These are phyloP conservation scores for Drosophila buzzatii DNA, from an alignment of 2,888 invertebrate genomes.

Conservation along the genomic window DNA sequence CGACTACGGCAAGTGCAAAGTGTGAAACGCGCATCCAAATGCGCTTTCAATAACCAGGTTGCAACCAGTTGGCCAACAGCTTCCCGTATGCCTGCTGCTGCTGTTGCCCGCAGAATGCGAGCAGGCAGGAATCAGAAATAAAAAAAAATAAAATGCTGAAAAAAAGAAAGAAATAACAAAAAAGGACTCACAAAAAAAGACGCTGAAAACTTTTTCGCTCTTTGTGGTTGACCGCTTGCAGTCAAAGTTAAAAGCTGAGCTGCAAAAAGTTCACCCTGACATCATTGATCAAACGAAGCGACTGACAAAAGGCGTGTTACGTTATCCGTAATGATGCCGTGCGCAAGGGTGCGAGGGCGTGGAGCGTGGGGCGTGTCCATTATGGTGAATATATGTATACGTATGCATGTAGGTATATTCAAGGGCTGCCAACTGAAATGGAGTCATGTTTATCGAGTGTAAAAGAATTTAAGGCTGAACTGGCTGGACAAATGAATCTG, in stretches of 20 bases:
- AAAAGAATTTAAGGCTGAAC: not conserved
- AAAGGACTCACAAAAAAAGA: not conserved
- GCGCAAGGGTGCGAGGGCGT: not conserved
- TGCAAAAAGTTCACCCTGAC: conserved; percentile 54
- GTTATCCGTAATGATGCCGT: conserved; percentile 48
- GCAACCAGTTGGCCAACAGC: conserved; percentile 22
- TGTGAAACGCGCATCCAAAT: conserved; percentile 50
- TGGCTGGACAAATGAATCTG: not conserved
- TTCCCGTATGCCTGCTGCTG: not conserved
- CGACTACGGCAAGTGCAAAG: conserved; percentile 51
- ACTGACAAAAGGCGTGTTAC: conserved; percentile 38
- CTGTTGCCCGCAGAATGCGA: not conserved
- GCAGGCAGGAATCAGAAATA: not conserved
- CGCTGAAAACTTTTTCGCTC: conserved; percentile 56
- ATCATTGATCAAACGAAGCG: conserved; percentile 61
- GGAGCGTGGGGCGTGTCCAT: not conserved
- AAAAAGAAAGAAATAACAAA: not conserved
- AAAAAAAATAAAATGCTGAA: conserved; percentile 9
- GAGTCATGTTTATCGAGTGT: conserved; percentile 8
- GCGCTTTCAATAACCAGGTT: conserved; percentile 55
- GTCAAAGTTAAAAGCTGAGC: conserved; percentile 71
- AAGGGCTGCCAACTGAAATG: conserved; percentile 16
- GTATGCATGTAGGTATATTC: not conserved
- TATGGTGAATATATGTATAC: conserved; percentile 1
- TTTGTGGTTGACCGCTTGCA: conserved; percentile 76